Evolutionary conservation across 2,888 invertebrate species (phyloP).

Genomic region (Rotaria magnacalcarata): DNA sequence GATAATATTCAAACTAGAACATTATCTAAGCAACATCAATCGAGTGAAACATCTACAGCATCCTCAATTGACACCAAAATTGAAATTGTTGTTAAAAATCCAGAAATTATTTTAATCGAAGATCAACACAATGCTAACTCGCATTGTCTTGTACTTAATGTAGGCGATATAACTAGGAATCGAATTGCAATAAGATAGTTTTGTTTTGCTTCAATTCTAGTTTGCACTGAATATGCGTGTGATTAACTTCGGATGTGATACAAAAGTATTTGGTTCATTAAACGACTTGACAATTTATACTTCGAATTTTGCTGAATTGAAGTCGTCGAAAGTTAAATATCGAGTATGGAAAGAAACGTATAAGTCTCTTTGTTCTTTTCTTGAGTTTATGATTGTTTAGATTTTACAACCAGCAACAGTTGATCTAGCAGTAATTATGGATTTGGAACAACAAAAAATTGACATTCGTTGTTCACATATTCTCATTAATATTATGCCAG

Average conservation of each 20-base stretch:
- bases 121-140: conserved; percentile 68
- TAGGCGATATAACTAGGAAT: conserved; percentile 60
- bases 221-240: not conserved
- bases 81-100: conserved; percentile 73
- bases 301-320: conserved; percentile 41
- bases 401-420: not conserved
- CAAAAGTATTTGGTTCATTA: conserved; percentile 25
- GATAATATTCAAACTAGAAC: too few relatives aligned
- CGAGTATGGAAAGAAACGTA: conserved; percentile 54
- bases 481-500: conserved; percentile 79
- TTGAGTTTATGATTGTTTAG: not conserved
- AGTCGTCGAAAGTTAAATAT: conserved; percentile 44
- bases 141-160: conserved; percentile 73
- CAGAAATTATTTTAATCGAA: conserved; percentile 83
- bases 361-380: not conserved
- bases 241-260: conserved; percentile 1
- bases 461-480: conserved; percentile 74
- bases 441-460: conserved; percentile 73
- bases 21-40: too few relatives aligned
- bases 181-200: too few relatives aligned
- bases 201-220: not conserved
- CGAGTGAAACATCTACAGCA: too few relatives aligned
- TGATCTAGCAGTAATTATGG: not conserved
- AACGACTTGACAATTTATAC: conserved; percentile 38
- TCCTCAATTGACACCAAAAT: conserved; percentile 62